Percentiles rank a stretch among this genome's conserved stretches.
phyloP scores from a whole-genome alignment of 2,797 vertebrate species.

The Melanotaenia nigrans region DNA sequence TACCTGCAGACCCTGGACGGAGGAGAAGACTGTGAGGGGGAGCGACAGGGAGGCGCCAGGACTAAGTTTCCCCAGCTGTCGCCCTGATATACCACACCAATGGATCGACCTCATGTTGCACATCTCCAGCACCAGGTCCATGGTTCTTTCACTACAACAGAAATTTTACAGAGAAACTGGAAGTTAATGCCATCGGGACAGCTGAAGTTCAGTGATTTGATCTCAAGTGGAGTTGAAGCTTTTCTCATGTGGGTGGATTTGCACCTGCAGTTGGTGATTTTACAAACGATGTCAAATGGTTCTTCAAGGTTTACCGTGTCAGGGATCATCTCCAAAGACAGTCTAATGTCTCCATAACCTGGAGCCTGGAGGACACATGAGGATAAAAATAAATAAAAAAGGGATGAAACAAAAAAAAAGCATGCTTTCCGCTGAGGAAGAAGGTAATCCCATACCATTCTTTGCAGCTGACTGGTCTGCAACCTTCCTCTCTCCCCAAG shows the following conservation, averaged over 20 bases:
- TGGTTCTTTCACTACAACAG: slow-evolving; percentile 92
- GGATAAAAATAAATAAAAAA: background rate
- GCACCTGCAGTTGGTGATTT: slow-evolving; percentile 99
- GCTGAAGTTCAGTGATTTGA: background rate
- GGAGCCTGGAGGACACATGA: slow-evolving; percentile 85
- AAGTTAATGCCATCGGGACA: background rate
- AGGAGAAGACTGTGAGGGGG: slow-evolving; percentile 91
- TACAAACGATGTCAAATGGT: slow-evolving; percentile 96
- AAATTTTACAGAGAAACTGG: background rate
- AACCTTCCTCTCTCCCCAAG: slow-evolving; percentile 95
- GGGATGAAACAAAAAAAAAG: background rate
- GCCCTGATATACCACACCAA: slow-evolving; percentile 97
- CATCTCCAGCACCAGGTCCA: slow-evolving; percentile 98
- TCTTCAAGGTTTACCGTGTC: slow-evolving; percentile 97
- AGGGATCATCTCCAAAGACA: slow-evolving; percentile 94
- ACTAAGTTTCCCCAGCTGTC: slow-evolving; percentile 93
- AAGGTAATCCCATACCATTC: slow-evolving; percentile 86
- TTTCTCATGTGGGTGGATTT: background rate
- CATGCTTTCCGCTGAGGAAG: too few relatives aligned
- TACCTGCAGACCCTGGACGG: slow-evolving; percentile 96
- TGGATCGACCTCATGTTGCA: slow-evolving; percentile 94
- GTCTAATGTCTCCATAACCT: slow-evolving; percentile 95
- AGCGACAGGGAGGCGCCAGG: slow-evolving; percentile 92
- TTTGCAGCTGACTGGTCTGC: slow-evolving; percentile 97
- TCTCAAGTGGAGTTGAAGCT: slow-evolving; percentile 12